phyloP scores from a whole-genome alignment of 2,888 invertebrate species.

The Hymenopus coronatus region DNA sequence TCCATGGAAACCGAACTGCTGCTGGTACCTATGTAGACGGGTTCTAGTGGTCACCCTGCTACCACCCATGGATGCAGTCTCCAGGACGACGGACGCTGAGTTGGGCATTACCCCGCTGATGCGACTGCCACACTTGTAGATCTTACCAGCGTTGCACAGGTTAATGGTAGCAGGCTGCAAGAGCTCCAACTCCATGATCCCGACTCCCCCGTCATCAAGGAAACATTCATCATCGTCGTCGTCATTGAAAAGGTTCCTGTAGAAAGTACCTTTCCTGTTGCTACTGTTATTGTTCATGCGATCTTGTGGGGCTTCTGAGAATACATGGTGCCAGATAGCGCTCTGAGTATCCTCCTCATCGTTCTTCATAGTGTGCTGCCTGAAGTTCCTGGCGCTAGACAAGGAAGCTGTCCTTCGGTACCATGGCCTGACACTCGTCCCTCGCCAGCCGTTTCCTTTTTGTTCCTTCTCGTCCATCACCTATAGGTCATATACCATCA shows the following conservation, averaged over 20 bases:
- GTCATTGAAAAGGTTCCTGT: conserved; percentile 1
- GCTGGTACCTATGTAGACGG: conserved; percentile 1
- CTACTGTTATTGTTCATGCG: not conserved
- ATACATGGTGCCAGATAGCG: conserved; percentile 22
- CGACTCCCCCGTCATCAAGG: conserved; percentile 5
- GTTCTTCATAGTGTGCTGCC: not conserved
- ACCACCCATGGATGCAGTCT: conserved; percentile 22
- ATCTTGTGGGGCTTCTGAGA: not conserved
- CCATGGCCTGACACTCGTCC: not conserved
- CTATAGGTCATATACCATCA: not conserved
- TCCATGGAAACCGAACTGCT: conserved; percentile 11
- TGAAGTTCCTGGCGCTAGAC: not conserved
- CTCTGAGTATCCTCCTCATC: conserved; percentile 3
- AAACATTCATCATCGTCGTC: not conserved
- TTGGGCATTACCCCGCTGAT: not conserved
- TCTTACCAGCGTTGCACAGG: not conserved
- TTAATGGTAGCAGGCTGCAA: conserved; percentile 9
- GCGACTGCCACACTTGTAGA: not conserved
- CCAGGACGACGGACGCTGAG: conserved; percentile 23
- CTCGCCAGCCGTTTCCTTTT: not conserved
- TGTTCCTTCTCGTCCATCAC: not conserved
- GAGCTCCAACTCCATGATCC: conserved; percentile 19
- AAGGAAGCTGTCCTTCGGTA: not conserved
- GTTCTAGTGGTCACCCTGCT: conserved; percentile 10
- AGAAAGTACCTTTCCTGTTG: not conserved